phyloP scores from a whole-genome alignment of 64 coral and sea anemone genomes.

The Stichodactyla mertensii region DNA sequence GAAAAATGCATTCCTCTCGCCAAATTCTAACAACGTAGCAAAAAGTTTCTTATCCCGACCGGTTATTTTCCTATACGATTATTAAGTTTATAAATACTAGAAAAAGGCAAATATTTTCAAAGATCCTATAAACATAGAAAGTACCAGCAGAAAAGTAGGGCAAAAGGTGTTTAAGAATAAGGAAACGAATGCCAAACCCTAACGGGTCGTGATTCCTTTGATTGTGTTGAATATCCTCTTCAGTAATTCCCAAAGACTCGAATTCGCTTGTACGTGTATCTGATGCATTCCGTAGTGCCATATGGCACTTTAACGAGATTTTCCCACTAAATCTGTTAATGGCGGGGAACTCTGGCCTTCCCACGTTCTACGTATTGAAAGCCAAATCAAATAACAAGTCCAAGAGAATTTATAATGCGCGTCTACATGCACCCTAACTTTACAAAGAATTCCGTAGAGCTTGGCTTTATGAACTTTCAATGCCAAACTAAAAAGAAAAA shows the following conservation, averaged over 20 bases:
- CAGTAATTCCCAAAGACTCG: not conserved
- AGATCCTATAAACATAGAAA: not conserved
- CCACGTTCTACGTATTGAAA: slow-evolving; percentile 7
- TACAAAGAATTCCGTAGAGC: not conserved
- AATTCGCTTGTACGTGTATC: not conserved
- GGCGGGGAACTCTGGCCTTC: not conserved
- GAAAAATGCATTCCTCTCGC: no score
- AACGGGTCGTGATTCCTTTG: not conserved
- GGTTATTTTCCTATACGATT: not conserved
- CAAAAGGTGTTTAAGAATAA: not conserved
- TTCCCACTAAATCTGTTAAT: not conserved
- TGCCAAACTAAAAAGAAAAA: not conserved
- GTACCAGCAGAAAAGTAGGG: not conserved
- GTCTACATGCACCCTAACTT: not conserved
- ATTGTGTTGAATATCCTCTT: not conserved
- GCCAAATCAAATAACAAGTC: not conserved
- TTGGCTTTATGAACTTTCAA: slow-evolving; percentile 5
- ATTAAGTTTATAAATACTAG: not conserved
- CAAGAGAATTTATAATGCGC: not conserved
- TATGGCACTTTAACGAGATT: not conserved
- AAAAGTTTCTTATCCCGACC: not conserved
- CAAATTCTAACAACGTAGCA: not conserved
- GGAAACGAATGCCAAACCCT: not conserved
- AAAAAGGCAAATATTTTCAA: not conserved
- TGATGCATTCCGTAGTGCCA: not conserved